Conservation (phyloP, 1,140 invertebrate species). For the Schlechtendalia chinensis region DNA sequence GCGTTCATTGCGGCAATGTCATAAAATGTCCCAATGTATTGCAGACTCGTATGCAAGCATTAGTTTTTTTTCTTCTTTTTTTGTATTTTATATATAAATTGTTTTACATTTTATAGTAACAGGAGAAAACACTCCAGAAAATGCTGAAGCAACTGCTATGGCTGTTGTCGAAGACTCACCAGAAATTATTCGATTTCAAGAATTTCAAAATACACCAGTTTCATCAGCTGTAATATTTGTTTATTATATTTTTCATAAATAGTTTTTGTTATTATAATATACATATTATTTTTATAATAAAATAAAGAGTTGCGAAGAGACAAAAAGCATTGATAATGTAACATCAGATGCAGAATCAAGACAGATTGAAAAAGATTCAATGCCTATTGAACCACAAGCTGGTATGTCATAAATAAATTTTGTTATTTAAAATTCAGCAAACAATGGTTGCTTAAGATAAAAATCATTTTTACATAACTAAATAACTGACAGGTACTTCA, state of each 20-base stretch:
- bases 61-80: too few species aligned
- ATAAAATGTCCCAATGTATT: too few species aligned
- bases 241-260: constrained; percentile 7
- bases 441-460: too few species aligned
- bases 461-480: neutral
- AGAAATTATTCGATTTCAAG: constrained; percentile 36
- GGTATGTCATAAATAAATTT: constrained; percentile 26
- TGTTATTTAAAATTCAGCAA: too few species aligned
- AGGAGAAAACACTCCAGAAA: constrained; percentile 43
- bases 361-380: constrained; percentile 29
- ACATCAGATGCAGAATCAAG: constrained; percentile 41
- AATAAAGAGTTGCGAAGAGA: constrained; percentile 31
- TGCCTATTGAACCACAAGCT: constrained; percentile 21
- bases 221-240: constrained; percentile 34
- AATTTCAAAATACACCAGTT: constrained; percentile 36
- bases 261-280: neutral
- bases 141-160: constrained; percentile 46
- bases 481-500: constrained; percentile 19
- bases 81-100: too few species aligned
- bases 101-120: neutral
- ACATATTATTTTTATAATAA: neutral
- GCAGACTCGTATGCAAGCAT: too few species aligned
- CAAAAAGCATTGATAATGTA: constrained; percentile 25
- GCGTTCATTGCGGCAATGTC: too few species aligned
- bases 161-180: constrained; percentile 32